These are phyloP conservation scores for Alligator sinensis DNA, from an alignment of 2,113 vertebrate species.

Conservation along the genomic window DNA sequence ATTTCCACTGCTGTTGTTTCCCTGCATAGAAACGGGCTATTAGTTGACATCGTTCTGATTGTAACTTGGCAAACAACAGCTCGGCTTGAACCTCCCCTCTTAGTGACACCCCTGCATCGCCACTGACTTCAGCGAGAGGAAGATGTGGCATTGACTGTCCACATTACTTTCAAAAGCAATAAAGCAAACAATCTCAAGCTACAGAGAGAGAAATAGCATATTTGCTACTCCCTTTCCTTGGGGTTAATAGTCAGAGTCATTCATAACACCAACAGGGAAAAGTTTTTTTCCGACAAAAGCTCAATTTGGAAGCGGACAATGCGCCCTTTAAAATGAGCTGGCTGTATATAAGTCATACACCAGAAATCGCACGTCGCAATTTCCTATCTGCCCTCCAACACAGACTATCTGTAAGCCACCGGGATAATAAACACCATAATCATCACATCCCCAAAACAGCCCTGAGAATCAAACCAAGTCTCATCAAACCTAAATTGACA, in stretches of 20 bases:
- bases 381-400: not conserved
- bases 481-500: not conserved
- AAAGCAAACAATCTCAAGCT: accelerated
- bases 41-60: not conserved
- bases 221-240: accelerated
- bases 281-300: not conserved
- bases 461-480: not conserved
- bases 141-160: accelerated
- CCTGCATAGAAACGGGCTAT: not conserved
- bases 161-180: accelerated
- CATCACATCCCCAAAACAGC: not conserved
- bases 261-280: accelerated
- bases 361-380: accelerated
- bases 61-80: accelerated
- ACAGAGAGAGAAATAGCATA: not conserved
- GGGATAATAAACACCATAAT: not conserved
- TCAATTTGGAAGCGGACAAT: not conserved
- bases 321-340: not conserved
- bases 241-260: accelerated
- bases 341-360: not conserved
- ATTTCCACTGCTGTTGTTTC: not conserved
- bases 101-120: not conserved
- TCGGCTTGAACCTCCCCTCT: accelerated
- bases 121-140: too few relatives aligned
- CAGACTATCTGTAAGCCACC: accelerated